Evolutionary conservation across 2,113 vertebrate genomes (phyloP), one percentile per base, ranked within the genome.

Genomic region (Tachysurus fulvidraco): DNA sequence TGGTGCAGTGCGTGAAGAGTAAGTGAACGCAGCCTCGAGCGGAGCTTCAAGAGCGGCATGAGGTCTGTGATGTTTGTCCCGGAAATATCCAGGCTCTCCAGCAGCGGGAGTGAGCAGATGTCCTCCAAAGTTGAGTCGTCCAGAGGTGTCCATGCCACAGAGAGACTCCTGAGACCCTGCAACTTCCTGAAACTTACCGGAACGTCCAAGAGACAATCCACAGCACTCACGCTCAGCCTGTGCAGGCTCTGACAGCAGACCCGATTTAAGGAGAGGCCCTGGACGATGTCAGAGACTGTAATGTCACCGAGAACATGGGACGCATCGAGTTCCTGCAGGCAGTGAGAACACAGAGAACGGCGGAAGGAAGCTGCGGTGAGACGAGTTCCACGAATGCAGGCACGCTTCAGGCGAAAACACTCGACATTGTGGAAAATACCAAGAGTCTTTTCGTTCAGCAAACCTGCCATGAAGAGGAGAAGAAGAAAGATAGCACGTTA

Each of bases 71-170:
- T 94, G 0, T 95, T 94, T 1, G 95, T 98, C 90, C 97, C 96
- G 0, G 98, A 99, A 91, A 99, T 96, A 90, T 99, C 98, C 90
- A 99, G 92, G 67, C 93, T 96, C 93, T 99, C 98, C 87, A 99
- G 92, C 44, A 94, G 95, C 50, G 97, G 97, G 64, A 98, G 96
- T 0, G 96, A 93, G 88, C 97, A 96, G 71, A 98, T 94, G 54
- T 99, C 97, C 67, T 96, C 96, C 86, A 99, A 94, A 82, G 94
- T 95, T 46, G 94, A 94, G 0, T 99, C 96, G 81, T 95, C 97
- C 91, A 99, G 96, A 83, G 97, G 96, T 81, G 98, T 98, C 23
- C 96, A 96, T 87, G 96, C 96, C 85, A 99, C 93, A 89, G 94
- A 96, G 77, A 99, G 87, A 0, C 92, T 96, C 62, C 97, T 95